A percentile compares a stretch with the other conserved stretches of the same genome.
Conservation (phyloP, 2,888 invertebrate species). For the Tyria jacobaeae region DNA sequence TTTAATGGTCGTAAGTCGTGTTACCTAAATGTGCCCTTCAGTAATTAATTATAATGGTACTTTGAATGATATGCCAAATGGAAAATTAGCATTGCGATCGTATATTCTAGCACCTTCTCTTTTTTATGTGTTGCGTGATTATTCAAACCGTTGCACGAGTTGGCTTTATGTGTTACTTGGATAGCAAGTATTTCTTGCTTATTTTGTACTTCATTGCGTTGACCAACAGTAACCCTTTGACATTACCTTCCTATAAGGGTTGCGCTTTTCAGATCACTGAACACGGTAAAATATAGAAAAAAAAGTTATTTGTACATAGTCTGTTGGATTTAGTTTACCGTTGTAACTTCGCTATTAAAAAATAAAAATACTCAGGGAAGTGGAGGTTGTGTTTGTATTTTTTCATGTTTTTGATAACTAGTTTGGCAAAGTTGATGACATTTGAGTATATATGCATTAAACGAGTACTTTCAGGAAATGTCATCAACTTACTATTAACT, state of each 20-base stretch:
- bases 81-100: constrained; percentile 15
- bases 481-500: too few relatives aligned
- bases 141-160: constrained; percentile 9
- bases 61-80: constrained; percentile 2
- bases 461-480: too few relatives aligned
- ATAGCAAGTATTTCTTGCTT: not conserved
- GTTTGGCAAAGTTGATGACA: too few relatives aligned
- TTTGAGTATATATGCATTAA: too few relatives aligned
- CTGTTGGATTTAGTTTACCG: constrained; percentile 53
- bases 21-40: constrained; percentile 20
- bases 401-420: not conserved
- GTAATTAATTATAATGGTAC: constrained; percentile 15
- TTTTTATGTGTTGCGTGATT: constrained; percentile 9
- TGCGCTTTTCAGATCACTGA: constrained; percentile 63
- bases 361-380: not conserved
- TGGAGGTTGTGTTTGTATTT: not conserved
- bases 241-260: constrained; percentile 52
- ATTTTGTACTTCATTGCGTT: constrained; percentile 27
- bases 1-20: constrained; percentile 34
- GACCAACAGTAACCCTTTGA: constrained; percentile 62
- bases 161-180: constrained; percentile 2
- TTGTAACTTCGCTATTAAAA: constrained; percentile 19
- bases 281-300: constrained; percentile 56
- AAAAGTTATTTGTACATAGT: constrained; percentile 55
- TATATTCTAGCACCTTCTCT: not conserved